Conservation (phyloP, 2,113 vertebrate species). For the Takifugu bimaculatus region DNA sequence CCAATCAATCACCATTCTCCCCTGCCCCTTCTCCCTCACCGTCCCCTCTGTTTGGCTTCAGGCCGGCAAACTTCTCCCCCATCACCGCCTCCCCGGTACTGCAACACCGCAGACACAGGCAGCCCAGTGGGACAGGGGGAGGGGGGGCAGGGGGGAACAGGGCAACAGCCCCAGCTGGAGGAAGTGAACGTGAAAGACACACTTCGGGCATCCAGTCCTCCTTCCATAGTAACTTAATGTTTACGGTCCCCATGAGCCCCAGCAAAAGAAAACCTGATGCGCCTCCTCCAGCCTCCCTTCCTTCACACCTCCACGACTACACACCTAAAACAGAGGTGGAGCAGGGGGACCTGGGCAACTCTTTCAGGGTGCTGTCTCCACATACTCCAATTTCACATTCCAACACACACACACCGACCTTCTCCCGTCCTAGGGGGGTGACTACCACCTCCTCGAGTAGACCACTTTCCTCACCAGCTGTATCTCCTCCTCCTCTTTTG, state of each 20-base stretch:
- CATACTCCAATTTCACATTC: conserved; percentile 76
- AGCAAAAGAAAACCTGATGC: conserved; percentile 81
- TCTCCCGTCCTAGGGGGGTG: conserved; percentile 66
- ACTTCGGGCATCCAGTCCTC: conserved; percentile 79
- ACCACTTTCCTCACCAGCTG: conserved; percentile 61
- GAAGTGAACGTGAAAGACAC: conserved; percentile 80
- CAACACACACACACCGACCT: conserved; percentile 69
- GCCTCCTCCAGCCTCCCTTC: conserved; percentile 53
- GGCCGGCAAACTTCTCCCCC: conserved; percentile 88
- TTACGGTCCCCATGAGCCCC: conserved; percentile 89
- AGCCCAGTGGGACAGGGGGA: conserved; percentile 77
- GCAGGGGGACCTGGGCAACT: conserved; percentile 60
- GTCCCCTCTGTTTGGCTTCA: conserved; percentile 87
- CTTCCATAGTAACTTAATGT: conserved; percentile 86
- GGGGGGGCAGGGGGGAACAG: conserved; percentile 75
- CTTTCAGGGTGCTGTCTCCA: conserved; percentile 79
- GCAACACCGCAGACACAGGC: conserved; percentile 74
- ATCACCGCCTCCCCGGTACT: conserved; percentile 83
- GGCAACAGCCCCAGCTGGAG: conserved; percentile 48
- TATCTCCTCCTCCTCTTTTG: conserved; percentile 77
- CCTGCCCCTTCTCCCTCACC: conserved; percentile 87
- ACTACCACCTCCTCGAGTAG: conserved; percentile 58
- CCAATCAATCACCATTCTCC: conserved; percentile 90
- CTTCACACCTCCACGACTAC: conserved; percentile 72
- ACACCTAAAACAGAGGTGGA: conserved; percentile 73